Base-by-base conservation (phyloP, 2,888 invertebrate species). In the Mycogona germanica region DNA sequence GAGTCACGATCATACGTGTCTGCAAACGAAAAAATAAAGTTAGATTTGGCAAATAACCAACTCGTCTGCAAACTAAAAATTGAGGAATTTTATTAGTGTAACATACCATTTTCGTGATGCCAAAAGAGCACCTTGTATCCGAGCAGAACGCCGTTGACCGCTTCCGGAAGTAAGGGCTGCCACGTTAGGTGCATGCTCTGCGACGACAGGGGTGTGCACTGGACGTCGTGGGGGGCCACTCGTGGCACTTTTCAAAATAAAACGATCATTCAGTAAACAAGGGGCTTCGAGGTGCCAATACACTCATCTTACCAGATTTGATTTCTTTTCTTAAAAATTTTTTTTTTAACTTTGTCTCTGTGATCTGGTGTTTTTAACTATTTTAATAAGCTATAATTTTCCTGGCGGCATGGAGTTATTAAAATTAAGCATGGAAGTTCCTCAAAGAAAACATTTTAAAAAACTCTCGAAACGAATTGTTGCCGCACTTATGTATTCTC, bases 161-260 rank as follows among this genome's bases (percentile, higher is more conserved):
- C 65, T 58, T 65, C 64, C 25, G 66, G 60, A 1, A 68, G 67
- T 14, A 70, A 68, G 3, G 68, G 66, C 5, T 67, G 64, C 71
- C 71, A 71, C 14, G 64, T 61, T 12, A 71, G 65, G 57, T 66
- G 64, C 52, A 71, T 63, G 44, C 65, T 66, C 53, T 67, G 64
- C 1, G 70, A 67, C 47, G 67, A 67, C 25, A 68, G 60, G 2
- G 69, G 61, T 7, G 62, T 62, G 19, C 69, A 69, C 46, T 65
- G 64, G 9, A 71, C 67, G 28, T 68, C 65, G 56, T 68, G 67
- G 26, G 71, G 71, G 28, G 71, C 69, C 70, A 60, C 4, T 58
- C 56, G 41, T 21, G 55, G 44, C 17, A 57, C 48, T 44, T 6
- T 26, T 23, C 12, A 17, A 44, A 44, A 51, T 7, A 29, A 29